Percentiles rank a stretch among this genome's conserved stretches.
Conservation (phyloP, 2,797 vertebrate genomes). For the Epinephelus coioides region DNA sequence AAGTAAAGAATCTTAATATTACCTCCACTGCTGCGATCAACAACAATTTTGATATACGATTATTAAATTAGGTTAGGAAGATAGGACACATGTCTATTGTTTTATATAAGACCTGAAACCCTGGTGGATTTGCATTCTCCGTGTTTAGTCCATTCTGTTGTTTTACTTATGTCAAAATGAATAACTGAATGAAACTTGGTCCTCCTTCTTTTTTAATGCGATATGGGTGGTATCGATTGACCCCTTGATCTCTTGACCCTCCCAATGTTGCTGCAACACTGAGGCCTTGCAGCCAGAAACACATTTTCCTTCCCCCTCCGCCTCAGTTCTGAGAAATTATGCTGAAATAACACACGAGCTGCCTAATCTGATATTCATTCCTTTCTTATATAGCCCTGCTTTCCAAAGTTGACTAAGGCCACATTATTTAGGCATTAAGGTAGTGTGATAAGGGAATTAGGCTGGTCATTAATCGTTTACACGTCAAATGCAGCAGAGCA, state of each 20-base stretch:
- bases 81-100: not conserved
- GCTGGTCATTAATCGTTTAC: conserved; percentile 88
- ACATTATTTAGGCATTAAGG: conserved; percentile 88
- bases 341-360: conserved; percentile 77
- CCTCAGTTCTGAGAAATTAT: conserved; percentile 71
- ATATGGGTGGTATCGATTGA: conserved; percentile 70
- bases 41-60: not conserved
- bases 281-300: conserved; percentile 50
- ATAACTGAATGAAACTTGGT: conserved; percentile 30
- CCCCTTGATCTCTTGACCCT: conserved; percentile 64
- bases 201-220: conserved; percentile 24
- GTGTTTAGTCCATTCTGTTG: conserved; percentile 30
- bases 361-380: conserved; percentile 85
- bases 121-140: conserved; percentile 1
- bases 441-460: conserved; percentile 88
- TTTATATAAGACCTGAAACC: conserved; percentile 3
- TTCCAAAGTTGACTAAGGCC: conserved; percentile 86
- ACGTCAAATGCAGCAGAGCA: conserved; percentile 87
- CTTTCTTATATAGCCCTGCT: conserved; percentile 82
- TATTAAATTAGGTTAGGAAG: not conserved
- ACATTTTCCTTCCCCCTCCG: conserved; percentile 40
- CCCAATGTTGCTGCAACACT: conserved; percentile 45
- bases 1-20: not conserved
- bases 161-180: conserved; percentile 14
- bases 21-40: not conserved